Base-by-base conservation (phyloP, 2,888 invertebrate species). In the Thelaira solivaga region DNA sequence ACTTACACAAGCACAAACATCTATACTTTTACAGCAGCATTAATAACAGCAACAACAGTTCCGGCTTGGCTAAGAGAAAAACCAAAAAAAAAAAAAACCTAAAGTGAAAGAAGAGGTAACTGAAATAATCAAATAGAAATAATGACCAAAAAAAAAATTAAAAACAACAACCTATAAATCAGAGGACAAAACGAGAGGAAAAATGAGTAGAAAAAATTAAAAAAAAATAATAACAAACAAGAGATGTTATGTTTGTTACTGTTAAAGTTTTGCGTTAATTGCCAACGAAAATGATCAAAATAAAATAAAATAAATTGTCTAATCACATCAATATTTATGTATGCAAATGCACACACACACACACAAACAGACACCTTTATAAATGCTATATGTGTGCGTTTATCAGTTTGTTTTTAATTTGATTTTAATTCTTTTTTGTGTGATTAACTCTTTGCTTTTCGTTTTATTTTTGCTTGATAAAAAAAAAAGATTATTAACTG, bases 11-110 rank as follows among this genome's bases (percentile, higher is more conserved):
- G n/a, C n/a, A n/a, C 7, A 43, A 8, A 10, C 11, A 20, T 11
- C 53, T 49, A 26, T 18, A 61, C 13, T 43, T 64, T 64, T 62
- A 16, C 55, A 41, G 22, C 55, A 64, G 49, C 41, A 62, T n/a
- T 26, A 57, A 51, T 18, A 71, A 22, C 29, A 72, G 57, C 61
- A 67, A 75, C 65, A 67, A 79, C 36, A 55, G 72, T 72, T 79
- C 62, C 71, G 67, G 62, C 72, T 59, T 72, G 75, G 36, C 39
- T 39, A 62, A 76, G 45, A 76, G 72, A 65, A 36, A 29, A 24
- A 62, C 16, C 18, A 34, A 10, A 53, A 55, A 20, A 47, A 36
- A 2, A 41, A 13, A 20, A 31, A 31, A 5, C 24, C 26, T 39
- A 41, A 55, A 47, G 59, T 26, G 20, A 53, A 53, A 59, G 51